Evolutionary conservation across 2,797 vertebrate species (phyloP).

Genomic region (Darevskia nairensis): DNA sequence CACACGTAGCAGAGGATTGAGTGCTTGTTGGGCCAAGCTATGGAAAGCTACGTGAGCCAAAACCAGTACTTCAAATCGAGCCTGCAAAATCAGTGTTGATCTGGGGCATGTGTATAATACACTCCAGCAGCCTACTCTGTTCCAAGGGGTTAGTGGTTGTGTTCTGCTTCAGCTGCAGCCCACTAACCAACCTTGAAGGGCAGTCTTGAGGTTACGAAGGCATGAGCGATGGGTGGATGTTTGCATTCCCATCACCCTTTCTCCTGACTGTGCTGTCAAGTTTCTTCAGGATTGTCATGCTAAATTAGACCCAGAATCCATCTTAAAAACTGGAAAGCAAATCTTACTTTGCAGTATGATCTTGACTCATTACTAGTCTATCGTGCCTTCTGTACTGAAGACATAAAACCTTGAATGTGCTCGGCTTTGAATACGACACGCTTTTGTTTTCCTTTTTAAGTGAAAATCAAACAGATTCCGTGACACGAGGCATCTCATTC

Average conservation of each 20-base stretch:
- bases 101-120: not conserved
- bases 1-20: not conserved
- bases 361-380: not conserved
- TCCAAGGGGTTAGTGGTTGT: not conserved
- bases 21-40: not conserved
- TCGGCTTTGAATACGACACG: slow-evolving; percentile 50
- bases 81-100: not conserved
- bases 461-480: slow-evolving; percentile 50
- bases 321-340: slow-evolving; percentile 4
- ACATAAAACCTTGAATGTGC: slow-evolving; percentile 31
- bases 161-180: not conserved
- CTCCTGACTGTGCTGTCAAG: not conserved
- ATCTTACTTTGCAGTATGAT: not conserved
- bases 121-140: not conserved
- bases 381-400: not conserved
- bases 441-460: slow-evolving; percentile 18
- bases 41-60: not conserved
- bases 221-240: not conserved
- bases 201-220: not conserved
- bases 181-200: not conserved
- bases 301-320: slow-evolving; percentile 14
- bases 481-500: slow-evolving; percentile 36
- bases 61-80: not conserved
- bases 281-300: slow-evolving; percentile 5
- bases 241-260: not conserved